Evolutionary conservation across 2,797 vertebrate genomes (phyloP).

Genomic region (Morelia viridis): DNA sequence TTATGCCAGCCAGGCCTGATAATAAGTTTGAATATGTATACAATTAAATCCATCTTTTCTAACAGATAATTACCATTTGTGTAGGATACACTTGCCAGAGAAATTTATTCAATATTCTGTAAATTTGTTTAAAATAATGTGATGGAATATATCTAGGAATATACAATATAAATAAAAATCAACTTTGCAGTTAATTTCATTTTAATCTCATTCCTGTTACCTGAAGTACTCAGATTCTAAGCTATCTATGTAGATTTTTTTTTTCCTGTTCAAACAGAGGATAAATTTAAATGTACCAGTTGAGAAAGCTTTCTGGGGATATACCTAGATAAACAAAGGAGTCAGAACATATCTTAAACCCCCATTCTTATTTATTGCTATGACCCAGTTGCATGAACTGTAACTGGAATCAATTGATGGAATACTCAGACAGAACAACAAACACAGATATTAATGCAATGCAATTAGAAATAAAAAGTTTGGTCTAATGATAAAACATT

Average conservation of each 20-base stretch:
- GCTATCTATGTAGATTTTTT: not conserved
- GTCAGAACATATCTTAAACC: not conserved
- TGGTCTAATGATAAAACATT: not conserved
- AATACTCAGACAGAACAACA: not conserved
- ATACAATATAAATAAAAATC: not conserved
- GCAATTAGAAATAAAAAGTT: not conserved
- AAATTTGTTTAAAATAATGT: not conserved
- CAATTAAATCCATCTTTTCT: not conserved
- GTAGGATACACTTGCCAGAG: not conserved
- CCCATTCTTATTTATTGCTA: not conserved
- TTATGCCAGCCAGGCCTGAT: not conserved
- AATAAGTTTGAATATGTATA: not conserved
- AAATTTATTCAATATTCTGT: not conserved
- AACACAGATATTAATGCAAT: not conserved
- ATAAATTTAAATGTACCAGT: not conserved
- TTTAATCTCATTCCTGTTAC: not conserved
- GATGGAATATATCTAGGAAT: not conserved
- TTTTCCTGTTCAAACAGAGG: not conserved
- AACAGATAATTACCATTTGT: not conserved
- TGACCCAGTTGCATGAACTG: not conserved
- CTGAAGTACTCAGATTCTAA: not conserved
- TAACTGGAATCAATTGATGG: not conserved
- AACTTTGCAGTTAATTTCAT: not conserved
- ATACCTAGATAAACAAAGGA: not conserved
- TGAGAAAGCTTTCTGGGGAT: not conserved